Evolutionary conservation across 2,113 vertebrate species (phyloP), one percentile per base, ranked within the genome.

Genomic region (Muntiacus reevesi): DNA sequence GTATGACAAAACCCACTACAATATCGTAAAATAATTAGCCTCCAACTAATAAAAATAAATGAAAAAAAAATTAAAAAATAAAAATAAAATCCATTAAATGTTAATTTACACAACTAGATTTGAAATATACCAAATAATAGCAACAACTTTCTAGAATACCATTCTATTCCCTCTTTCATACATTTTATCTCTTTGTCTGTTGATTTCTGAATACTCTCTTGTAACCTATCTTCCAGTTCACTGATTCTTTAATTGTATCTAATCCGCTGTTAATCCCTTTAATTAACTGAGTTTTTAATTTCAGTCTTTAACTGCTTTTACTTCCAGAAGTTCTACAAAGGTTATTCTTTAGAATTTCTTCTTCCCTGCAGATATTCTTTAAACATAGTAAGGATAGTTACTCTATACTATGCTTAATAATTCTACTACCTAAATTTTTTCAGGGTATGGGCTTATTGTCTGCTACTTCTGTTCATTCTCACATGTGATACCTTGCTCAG

Each of bases 171-270:
- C 25, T 60, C 50, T 87, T 87, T 91, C 50, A 60, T 50, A 87
- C 30, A 88, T 45, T 86, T 52, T 90, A 19, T 45, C 25, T 91
- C 9, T 81, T 50, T 40, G 7, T 6, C 33, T 43, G 36, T 30
- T 64, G 45, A 93, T 87, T 94, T 94, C 33, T 97, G 12, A 78
- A 16, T 50, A 90, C 33, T 36, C 89, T 91, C 91, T 78, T 89
- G 4, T 43, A 55, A 85, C 57, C 16, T 60, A 54, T 74, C 54
- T 60, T 87, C 60, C 47, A 78, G n/a, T 45, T 67, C 45, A 86
- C 55, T 54, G 40, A 47, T 86, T 47, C 67, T 91, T 25, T 86
- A 59, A 60, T 85, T 90, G 6, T 85, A 60, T 67, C 57, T 81
- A 87, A 85, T 89, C 60, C 81, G 33, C 19, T 60, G 7, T 11